Conservation (phyloP, 2,113 vertebrate species). For the Falcunculus frontatus region DNA sequence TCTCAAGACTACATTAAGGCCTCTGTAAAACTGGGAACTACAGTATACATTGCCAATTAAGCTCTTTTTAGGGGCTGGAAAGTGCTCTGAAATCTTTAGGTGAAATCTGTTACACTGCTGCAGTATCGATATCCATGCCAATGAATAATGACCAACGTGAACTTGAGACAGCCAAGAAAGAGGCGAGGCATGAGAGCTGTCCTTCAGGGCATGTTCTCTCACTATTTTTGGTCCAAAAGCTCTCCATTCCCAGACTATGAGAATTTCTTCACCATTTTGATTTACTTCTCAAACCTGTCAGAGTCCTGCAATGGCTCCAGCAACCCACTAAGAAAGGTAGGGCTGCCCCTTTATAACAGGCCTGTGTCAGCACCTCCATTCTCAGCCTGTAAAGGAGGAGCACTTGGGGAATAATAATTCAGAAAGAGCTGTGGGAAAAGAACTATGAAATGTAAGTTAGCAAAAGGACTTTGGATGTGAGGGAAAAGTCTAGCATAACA, state of each 20-base stretch:
- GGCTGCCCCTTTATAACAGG: slow-evolving; percentile 31
- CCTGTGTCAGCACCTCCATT: slow-evolving; percentile 46
- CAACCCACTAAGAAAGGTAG: neutral
- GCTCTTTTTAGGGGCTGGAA: neutral
- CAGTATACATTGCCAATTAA: neutral
- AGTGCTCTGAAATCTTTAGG: neutral
- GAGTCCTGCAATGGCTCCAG: slow-evolving; percentile 9
- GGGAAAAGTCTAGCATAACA: neutral
- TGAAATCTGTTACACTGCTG: neutral
- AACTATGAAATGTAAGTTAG: slow-evolving; percentile 30
- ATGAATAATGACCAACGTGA: neutral
- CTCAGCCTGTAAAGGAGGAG: slow-evolving; percentile 44
- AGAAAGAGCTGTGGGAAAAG: slow-evolving; percentile 37
- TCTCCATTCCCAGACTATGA: slow-evolving; percentile 25
- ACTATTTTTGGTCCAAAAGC: slow-evolving; percentile 4
- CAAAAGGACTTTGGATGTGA: slow-evolving; percentile 6
- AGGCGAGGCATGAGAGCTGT: slow-evolving; percentile 1
- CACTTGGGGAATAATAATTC: slow-evolving; percentile 48
- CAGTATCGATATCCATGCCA: neutral
- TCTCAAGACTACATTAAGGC: neutral
- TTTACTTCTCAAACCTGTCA: slow-evolving; percentile 28
- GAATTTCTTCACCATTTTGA: slow-evolving; percentile 48
- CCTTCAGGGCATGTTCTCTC: slow-evolving; percentile 28
- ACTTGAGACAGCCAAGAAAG: neutral
- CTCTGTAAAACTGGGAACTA: neutral